Base-by-base conservation (phyloP, 2,797 vertebrate genomes). In the Sebastes flavidus region DNA sequence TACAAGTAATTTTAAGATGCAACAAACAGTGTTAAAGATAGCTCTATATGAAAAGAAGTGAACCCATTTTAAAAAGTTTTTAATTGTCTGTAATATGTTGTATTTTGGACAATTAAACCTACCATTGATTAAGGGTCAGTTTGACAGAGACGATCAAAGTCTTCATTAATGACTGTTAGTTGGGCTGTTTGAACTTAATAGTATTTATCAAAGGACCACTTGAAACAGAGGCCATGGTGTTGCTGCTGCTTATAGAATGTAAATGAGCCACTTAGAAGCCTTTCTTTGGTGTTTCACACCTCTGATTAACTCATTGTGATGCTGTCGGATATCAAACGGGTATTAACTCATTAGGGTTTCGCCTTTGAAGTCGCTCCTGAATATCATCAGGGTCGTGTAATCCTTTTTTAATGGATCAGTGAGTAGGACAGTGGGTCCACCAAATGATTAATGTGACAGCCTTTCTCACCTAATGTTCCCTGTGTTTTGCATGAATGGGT, bases 261-360 rank as follows among this genome's bases (percentile, higher is more conserved):
- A 94, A 96, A 94, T 90, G 84, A 87, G n/a, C 83, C 90, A 90
- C 90, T 95, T 91, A 80, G 65, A 84, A 75, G 86, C 76, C 73
- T 36, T 92, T 92, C 89, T 93, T 85, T 88, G 70, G 22, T 1
- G 78, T 91, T 93, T 94, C 91, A 90, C 92, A 91, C 92, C 90
- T 89, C 88, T 95, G 95, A 95, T 96, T 91, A 93, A 94, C 88
- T 94, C 91, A 92, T 69, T 87, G 82, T 85, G 88, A 86, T 87
- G 86, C 78, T 88, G 89, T 83, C 55, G 59, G 84, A 87, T 90
- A 90, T 90, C 86, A 92, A 72, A 86, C 32, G 88, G 82, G 78
- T 75, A 91, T 92, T 86, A 89, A 81, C 90, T 88, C 89, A 90
- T 92, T 90, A 91, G 81, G 30, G 30, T 20, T 20, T 72, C 1